These are phyloP conservation scores for Bagarius yarrelli DNA, from an alignment of 2,113 vertebrate species.

Conservation along the genomic window DNA sequence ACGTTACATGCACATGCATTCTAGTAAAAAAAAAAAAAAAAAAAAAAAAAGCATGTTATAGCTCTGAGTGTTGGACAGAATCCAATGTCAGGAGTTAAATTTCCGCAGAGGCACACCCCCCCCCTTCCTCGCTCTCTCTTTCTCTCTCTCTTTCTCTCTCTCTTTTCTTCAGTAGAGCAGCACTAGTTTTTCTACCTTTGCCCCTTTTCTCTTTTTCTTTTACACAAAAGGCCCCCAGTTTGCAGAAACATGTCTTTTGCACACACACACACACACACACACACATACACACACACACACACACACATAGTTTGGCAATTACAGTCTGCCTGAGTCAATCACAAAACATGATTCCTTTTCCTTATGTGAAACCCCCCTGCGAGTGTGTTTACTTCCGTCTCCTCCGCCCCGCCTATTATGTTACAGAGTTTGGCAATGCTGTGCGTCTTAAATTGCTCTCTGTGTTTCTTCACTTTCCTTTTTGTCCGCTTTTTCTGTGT, in stretches of 20 bases:
- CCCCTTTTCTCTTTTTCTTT: constrained; percentile 50
- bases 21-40: constrained; percentile 27
- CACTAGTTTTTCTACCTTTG: constrained; percentile 51
- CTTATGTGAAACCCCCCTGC: constrained; percentile 27
- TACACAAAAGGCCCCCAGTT: constrained; percentile 65
- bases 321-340: constrained; percentile 26
- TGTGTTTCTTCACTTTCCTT: constrained; percentile 49
- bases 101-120: constrained; percentile 61
- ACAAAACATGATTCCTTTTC: constrained; percentile 20
- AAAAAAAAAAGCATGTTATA: constrained; percentile 40
- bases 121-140: neutral
- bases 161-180: constrained; percentile 46
- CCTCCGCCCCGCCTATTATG: constrained; percentile 56
- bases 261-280: constrained; percentile 15
- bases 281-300: constrained; percentile 24
- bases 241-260: constrained; percentile 58
- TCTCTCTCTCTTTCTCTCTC: constrained; percentile 24
- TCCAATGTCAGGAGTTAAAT: constrained; percentile 69
- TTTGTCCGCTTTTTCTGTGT: constrained; percentile 59
- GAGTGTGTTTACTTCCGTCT: constrained; percentile 33
- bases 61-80: constrained; percentile 67
- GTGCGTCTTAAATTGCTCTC: constrained; percentile 57
- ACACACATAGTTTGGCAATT: constrained; percentile 12
- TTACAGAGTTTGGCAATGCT: constrained; percentile 61
- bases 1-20: constrained; percentile 38